phyloP scores from a whole-genome alignment of 2,888 invertebrate species.

The Morpho helenor region DNA sequence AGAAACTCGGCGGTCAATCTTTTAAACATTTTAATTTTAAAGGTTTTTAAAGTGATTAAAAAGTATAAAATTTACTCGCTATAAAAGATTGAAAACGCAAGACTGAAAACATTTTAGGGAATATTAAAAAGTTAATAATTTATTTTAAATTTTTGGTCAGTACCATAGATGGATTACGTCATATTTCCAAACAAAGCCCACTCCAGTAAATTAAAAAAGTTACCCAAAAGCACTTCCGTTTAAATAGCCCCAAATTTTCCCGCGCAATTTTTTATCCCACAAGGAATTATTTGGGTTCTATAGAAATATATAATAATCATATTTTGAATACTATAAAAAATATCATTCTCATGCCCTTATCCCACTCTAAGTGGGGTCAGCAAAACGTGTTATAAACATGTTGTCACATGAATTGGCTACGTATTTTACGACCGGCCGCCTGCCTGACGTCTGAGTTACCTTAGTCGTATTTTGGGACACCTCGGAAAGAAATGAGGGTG shows the following conservation, averaged over 20 bases:
- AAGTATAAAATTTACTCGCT: not conserved
- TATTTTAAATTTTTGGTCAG: not conserved
- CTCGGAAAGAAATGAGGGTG: too few species aligned
- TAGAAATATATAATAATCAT: too few species aligned
- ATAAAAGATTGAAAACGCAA: not conserved
- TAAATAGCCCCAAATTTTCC: conserved; percentile 13
- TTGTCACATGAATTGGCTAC: too few species aligned
- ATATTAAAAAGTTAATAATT: not conserved
- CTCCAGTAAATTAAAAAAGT: conserved; percentile 45
- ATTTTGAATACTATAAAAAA: too few species aligned
- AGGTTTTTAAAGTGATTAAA: not conserved
- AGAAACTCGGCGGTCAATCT: too few species aligned
- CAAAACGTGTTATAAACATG: too few species aligned
- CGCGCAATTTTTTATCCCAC: conserved; percentile 4
- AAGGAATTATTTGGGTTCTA: too few species aligned
- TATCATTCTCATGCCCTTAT: too few species aligned
- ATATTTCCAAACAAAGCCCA: conserved; percentile 35
- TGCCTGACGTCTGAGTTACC: too few species aligned
- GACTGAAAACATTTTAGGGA: not conserved
- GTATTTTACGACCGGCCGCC: too few species aligned
- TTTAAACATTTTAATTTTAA: not conserved
- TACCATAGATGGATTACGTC: conserved; percentile 40
- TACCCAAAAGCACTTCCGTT: conserved; percentile 17
- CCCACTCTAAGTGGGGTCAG: too few species aligned
- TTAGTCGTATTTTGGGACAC: too few species aligned